phyloP scores from a whole-genome alignment of 1,140 invertebrate genomes.

The Trachymyrmex septentrionalis region DNA sequence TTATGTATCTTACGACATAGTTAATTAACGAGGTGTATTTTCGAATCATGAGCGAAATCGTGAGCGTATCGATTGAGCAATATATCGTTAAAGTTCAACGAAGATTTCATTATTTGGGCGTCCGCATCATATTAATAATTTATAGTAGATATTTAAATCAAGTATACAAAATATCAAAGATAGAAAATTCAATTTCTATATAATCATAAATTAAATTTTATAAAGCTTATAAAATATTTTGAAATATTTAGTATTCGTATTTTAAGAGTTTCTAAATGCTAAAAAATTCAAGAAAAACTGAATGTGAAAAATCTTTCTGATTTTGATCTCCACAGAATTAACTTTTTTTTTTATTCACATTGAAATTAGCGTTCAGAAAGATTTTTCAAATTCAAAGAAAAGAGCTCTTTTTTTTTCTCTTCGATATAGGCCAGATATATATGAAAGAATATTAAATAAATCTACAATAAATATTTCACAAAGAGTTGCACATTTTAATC shows the following conservation, averaged over 20 bases:
- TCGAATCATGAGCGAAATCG: not conserved
- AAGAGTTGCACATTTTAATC: not conserved
- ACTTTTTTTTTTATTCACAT: not conserved
- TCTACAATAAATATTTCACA: not conserved
- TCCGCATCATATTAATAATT: not conserved
- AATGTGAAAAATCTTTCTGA: not conserved
- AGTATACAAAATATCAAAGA: not conserved
- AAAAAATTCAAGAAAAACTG: not conserved
- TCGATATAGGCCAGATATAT: not conserved
- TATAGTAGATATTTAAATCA: not conserved
- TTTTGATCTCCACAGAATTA: not conserved
- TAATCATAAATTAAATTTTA: slow-evolving; percentile 1
- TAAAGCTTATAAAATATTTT: slow-evolving; percentile 7
- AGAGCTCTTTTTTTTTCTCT: not conserved
- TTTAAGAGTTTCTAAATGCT: not conserved
- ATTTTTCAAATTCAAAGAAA: not conserved
- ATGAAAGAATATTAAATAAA: not conserved
- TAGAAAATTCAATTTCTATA: slow-evolving; percentile 12
- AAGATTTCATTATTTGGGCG: not conserved
- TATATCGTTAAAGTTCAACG: not conserved
- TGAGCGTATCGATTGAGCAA: not conserved
- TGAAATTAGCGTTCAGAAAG: not conserved
- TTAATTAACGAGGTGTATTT: not conserved
- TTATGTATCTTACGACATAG: not conserved
- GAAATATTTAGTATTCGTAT: not conserved